These are phyloP conservation scores for Ceratina australensis DNA, from an alignment of 1,140 invertebrate species.

Conservation along the genomic window DNA sequence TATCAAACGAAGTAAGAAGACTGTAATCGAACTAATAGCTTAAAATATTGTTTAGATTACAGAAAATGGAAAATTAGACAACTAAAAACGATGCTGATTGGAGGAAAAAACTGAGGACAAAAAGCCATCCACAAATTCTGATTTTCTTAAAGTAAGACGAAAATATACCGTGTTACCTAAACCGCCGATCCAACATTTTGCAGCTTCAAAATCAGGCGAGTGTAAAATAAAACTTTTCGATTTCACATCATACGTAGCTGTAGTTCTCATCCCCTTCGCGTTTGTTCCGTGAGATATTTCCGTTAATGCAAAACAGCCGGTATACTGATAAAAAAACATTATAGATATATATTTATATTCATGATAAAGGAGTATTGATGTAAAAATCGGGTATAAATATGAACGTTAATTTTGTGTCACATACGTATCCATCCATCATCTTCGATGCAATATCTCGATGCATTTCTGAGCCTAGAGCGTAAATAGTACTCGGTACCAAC, in stretches of 20 bases:
- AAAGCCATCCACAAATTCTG: too few species aligned
- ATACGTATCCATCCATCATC: conserved; percentile 84
- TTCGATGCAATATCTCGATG: conserved; percentile 87
- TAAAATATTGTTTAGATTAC: too few species aligned
- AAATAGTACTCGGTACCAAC: conserved; percentile 85
- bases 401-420: conserved; percentile 51
- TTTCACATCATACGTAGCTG: conserved; percentile 90
- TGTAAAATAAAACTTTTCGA: conserved; percentile 92
- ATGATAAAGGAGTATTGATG: background rate
- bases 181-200: conserved; percentile 97
- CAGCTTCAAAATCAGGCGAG: conserved; percentile 95
- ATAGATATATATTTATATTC: background rate
- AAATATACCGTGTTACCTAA: too few species aligned
- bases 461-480: conserved; percentile 87
- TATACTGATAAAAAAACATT: conserved; percentile 80
- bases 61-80: too few species aligned
- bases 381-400: too few species aligned
- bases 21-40: too few species aligned
- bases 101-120: too few species aligned
- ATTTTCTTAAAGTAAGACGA: too few species aligned
- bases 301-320: conserved; percentile 93
- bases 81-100: too few species aligned
- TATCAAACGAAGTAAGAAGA: too few species aligned
- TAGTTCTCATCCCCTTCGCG: conserved; percentile 93
- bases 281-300: conserved; percentile 97